Evolutionary conservation across 2,113 vertebrate species (phyloP), one percentile per base, ranked within the genome.

Genomic region (Dissostichus mawsoni): DNA sequence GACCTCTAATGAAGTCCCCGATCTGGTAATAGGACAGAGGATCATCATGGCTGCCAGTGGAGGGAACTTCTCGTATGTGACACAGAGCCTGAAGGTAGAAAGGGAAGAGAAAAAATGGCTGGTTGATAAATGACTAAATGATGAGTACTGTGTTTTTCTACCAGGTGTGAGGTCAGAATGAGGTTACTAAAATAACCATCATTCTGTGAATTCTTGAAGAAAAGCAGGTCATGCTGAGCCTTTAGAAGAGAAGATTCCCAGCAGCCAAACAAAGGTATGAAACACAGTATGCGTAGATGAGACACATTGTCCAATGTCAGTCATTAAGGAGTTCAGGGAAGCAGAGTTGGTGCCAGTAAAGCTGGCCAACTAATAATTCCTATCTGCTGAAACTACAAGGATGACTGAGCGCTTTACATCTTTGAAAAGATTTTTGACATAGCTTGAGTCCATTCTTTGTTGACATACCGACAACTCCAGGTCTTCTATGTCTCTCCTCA

Each of bases 1-100:
- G 68, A 96, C 98, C 98, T 97, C 94, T 95, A 82, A 99, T 97
- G 18, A 99, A 92, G 91, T 99, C 98, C 66, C 97, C 97, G 11
- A 94, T 92, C 88, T 99, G 98, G 76, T 97, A 99, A 68, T 99
- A 99, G 1, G 97, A 98, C 58, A 99, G 93, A 67, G 97, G 98
- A 89, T 99, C 98, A 18, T 99, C 98, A 2, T 99, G 98, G 92
- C 94, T 98, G 88, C 98, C 97, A 36, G 96, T 95, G 18, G 98
- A 95, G 83, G 98, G 98, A 61, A 99, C 96, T 86, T 99, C 97
- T 95, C 96, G 95, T 85, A 99, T 45, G 7, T 98, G 97, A 93
- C 98, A 99, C 3, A 99, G 94, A 79, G 97, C 97, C 98, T 99
- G 73, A 25, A 87, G 66, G 47, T 79, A 84, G 0, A 89, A 29